Percentiles rank a stretch among this genome's conserved stretches.
Conservation (phyloP, 2,797 vertebrate genomes). For the Phrynocephalus forsythii region DNA sequence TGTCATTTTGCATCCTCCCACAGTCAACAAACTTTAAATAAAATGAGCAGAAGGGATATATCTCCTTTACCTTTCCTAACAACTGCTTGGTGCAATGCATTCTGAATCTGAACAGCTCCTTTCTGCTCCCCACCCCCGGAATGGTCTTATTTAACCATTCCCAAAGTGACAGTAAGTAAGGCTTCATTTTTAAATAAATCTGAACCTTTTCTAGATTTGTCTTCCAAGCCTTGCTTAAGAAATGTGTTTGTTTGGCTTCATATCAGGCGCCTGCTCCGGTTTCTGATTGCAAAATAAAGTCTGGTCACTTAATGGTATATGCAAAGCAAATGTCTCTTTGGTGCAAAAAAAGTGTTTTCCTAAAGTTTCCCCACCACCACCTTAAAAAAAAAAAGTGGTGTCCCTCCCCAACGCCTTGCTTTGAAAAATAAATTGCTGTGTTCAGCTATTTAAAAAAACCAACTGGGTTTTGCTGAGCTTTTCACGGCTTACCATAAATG, state of each 20-base stretch:
- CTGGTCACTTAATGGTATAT: constrained; percentile 82
- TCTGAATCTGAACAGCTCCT: constrained; percentile 74
- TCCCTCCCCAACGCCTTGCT: not conserved
- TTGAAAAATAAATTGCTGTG: constrained; percentile 60
- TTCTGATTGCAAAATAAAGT: constrained; percentile 83
- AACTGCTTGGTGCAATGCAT: constrained; percentile 69
- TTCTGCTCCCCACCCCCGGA: constrained; percentile 72
- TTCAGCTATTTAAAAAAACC: constrained; percentile 45
- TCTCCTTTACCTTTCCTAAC: constrained; percentile 41
- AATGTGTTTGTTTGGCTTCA: constrained; percentile 85
- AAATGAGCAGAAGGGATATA: not conserved
- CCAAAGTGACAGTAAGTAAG: constrained; percentile 79
- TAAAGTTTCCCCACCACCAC: not conserved
- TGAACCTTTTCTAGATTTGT: constrained; percentile 83
- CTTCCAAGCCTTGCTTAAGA: constrained; percentile 84
- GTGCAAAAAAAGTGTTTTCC: constrained; percentile 67
- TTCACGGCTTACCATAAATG: constrained; percentile 59
- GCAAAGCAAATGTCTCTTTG: constrained; percentile 75
- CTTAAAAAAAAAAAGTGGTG: constrained; percentile 38
- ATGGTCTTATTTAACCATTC: constrained; percentile 66
- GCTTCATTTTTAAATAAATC: constrained; percentile 85
- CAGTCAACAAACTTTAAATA: not conserved
- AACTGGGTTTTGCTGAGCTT: constrained; percentile 52
- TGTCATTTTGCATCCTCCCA: not conserved
- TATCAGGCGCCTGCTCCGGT: constrained; percentile 78